Base-by-base conservation (phyloP, 37 sponge, comb jelly and placozoan species). In the Beroe ovata region DNA sequence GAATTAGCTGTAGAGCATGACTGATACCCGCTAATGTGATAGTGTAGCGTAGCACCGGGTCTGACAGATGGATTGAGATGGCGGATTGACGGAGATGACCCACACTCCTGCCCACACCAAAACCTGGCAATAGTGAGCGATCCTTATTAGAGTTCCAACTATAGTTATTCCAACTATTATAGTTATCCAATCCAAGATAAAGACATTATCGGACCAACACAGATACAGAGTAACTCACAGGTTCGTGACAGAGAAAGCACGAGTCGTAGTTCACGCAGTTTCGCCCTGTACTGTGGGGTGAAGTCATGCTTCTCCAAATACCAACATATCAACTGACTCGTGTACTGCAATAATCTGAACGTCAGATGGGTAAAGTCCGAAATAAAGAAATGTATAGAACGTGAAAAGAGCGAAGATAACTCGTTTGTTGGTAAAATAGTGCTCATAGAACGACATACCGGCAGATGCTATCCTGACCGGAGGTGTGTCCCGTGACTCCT, bases 81-180 rank as follows among this genome's bases (percentile, higher is more conserved):
- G 91, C 39, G 3, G 95, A 92, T 41, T 34, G 72, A 0, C 88
- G 91, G 58, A 95, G 69, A 25, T 90, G 90, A 35, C 91, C 94
- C 0, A 91, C 26, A 71, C 95, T 93, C 90, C 90, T 93, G 3
- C 95, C 95, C 3, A 95, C 58, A 0, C 93, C 60, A 88, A 95
- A 95, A 88, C 92, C 95, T 95, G 89, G 47, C 23, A 38, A 20
- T 8, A 25, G 63, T n/a, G n/a, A n/a, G n/a, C n/a, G n/a, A n/a
- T n/a, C n/a, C n/a, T n/a, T n/a, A n/a, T n/a, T n/a, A n/a, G n/a
- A n/a, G n/a, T n/a, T n/a, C n/a, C n/a, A n/a, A n/a, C n/a, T n/a
- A n/a, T n/a, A n/a, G n/a, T n/a, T n/a, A n/a, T n/a, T n/a, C n/a
- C n/a, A n/a, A n/a, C n/a, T n/a, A n/a, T n/a, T n/a, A n/a, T n/a